A percentile compares a stretch with the other conserved stretches of the same genome.
phyloP scores from a whole-genome alignment of 2,113 vertebrate species.

The rat (Rattus norvegicus) region DNA sequence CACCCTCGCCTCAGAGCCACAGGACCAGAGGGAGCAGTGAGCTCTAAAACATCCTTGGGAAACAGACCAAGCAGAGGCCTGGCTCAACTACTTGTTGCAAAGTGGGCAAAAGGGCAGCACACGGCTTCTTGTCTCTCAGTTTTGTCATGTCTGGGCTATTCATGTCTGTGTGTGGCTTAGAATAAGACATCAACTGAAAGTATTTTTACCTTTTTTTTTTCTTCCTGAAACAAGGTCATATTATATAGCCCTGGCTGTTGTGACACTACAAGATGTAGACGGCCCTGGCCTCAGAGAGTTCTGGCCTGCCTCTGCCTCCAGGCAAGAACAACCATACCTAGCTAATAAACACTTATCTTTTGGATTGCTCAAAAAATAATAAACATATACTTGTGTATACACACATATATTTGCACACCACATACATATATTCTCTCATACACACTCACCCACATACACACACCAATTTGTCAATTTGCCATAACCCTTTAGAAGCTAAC shows the following conservation, averaged over 20 bases:
- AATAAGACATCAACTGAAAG: background rate
- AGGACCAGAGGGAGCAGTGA: too few relatives aligned
- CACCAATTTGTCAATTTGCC: background rate
- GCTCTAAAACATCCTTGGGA: background rate
- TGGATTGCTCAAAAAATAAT: background rate
- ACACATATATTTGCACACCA: background rate
- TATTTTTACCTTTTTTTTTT: background rate
- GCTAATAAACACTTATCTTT: background rate
- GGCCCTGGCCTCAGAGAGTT: background rate
- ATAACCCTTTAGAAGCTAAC: conserved; percentile 38
- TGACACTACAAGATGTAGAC: background rate
- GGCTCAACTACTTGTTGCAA: background rate
- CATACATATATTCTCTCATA: background rate
- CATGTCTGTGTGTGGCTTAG: background rate
- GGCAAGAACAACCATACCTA: background rate
- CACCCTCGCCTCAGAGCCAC: background rate
- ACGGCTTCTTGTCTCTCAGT: background rate
- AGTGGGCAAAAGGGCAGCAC: background rate
- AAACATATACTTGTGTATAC: background rate
- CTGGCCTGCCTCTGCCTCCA: background rate
- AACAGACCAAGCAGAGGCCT: too few relatives aligned
- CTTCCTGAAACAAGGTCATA: background rate
- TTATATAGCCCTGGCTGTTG: background rate
- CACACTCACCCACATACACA: too few relatives aligned
- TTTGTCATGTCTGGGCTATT: background rate